Conservation (phyloP, 2,113 vertebrate species). For the Ascaphus truei region DNA sequence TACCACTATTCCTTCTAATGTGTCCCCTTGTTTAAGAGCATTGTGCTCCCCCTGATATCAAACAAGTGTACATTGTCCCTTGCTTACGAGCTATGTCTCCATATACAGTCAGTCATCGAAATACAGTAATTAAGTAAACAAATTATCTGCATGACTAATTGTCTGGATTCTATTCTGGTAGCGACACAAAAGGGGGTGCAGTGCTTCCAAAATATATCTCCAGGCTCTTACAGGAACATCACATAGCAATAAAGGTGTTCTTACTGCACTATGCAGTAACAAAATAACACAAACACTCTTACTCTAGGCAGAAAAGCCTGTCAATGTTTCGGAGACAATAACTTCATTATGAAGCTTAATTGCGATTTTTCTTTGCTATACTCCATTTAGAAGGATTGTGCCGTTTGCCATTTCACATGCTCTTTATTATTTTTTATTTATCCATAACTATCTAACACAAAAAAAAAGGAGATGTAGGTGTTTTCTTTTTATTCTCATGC, state of each 20-base stretch:
- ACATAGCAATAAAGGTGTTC: background rate
- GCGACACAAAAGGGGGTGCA: background rate
- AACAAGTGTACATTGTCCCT: too few relatives aligned
- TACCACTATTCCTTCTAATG: too few relatives aligned
- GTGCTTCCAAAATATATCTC: background rate
- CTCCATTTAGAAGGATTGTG: too few relatives aligned
- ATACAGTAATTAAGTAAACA: conserved; percentile 4
- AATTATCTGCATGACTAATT: conserved; percentile 10
- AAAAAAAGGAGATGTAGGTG: too few relatives aligned
- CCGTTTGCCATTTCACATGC: too few relatives aligned
- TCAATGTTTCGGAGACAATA: background rate
- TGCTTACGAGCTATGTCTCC: background rate
- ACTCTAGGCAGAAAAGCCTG: background rate
- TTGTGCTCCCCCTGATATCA: too few relatives aligned
- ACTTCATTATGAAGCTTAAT: background rate
- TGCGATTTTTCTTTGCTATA: background rate
- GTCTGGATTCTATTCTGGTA: conserved; percentile 26
- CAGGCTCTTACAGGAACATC: background rate
- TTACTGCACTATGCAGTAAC: too few relatives aligned
- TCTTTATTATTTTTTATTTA: too few relatives aligned
- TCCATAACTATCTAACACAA: too few relatives aligned
- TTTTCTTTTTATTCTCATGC: too few relatives aligned
- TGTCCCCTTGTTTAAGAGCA: too few relatives aligned
- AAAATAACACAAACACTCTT: background rate
- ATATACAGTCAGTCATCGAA: too few relatives aligned